phyloP scores from a whole-genome alignment of 2,797 vertebrate species.

The Sebastes nivosus region DNA sequence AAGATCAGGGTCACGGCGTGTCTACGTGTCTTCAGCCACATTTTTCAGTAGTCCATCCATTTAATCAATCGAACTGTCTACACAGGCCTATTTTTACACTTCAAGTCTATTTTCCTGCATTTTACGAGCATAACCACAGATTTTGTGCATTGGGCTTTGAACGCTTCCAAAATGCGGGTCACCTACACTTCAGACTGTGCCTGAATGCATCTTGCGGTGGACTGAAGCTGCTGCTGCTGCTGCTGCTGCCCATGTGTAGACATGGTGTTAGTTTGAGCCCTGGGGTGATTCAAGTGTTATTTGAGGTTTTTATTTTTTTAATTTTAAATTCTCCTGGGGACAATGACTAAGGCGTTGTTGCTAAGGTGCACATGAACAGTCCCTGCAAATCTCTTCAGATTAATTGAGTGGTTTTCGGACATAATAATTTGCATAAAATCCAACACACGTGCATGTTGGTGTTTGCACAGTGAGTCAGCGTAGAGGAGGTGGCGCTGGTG shows the following conservation, averaged over 20 bases:
- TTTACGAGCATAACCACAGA: neutral
- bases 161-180: neutral
- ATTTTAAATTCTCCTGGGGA: slow-evolving; percentile 20
- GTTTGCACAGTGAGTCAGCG: slow-evolving; percentile 69
- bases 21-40: neutral
- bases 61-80: neutral
- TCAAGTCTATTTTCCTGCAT: neutral
- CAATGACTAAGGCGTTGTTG: slow-evolving; percentile 14
- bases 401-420: slow-evolving; percentile 39
- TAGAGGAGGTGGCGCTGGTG: slow-evolving; percentile 66
- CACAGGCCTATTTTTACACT: neutral
- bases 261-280: slow-evolving; percentile 30
- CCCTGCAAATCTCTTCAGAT: slow-evolving; percentile 25
- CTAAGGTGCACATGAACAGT: slow-evolving; percentile 5
- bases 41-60: neutral
- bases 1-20: slow-evolving; percentile 51
- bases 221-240: neutral
- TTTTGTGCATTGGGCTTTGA: neutral
- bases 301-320: slow-evolving; percentile 11
- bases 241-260: neutral
- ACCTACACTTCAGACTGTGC: neutral
- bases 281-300: slow-evolving; percentile 28
- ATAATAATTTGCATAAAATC: slow-evolving; percentile 50
- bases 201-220: neutral
- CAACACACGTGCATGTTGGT: slow-evolving; percentile 41